These are phyloP conservation scores for Coenobita brevimanus DNA, from an alignment of 1,140 invertebrate genomes.

Conservation along the genomic window DNA sequence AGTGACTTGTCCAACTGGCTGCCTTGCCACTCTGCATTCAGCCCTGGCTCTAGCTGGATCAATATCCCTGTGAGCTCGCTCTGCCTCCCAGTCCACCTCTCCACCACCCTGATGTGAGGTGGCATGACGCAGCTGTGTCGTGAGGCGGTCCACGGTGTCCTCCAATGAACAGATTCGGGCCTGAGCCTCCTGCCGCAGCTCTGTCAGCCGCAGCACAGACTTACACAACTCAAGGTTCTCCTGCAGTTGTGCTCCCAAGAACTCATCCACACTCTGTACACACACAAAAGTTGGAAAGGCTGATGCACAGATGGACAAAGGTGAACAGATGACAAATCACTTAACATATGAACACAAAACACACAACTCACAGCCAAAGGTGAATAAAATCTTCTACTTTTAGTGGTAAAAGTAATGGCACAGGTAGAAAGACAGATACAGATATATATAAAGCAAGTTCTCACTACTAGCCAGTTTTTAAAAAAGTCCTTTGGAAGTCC, in stretches of 20 bases:
- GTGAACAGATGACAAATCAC: too few species aligned
- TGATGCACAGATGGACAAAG: too few species aligned
- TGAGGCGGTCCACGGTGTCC: constrained; percentile 14
- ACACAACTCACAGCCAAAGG: too few species aligned
- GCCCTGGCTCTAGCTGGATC: neutral
- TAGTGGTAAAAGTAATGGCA: too few species aligned
- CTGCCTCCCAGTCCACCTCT: constrained; percentile 26
- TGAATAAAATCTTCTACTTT: too few species aligned
- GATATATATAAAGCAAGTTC: too few species aligned
- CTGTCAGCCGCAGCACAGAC: constrained; percentile 29
- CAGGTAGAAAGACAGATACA: too few species aligned
- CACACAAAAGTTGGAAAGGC: too few species aligned
- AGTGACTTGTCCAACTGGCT: neutral
- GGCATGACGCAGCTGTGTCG: constrained; percentile 1
- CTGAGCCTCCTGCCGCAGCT: neutral
- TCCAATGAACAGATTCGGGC: neutral
- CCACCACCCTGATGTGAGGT: neutral
- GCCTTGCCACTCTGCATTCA: neutral
- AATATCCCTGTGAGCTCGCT: neutral
- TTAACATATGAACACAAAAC: too few species aligned
- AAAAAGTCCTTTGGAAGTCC: too few species aligned
- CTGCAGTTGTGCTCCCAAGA: constrained; percentile 5
- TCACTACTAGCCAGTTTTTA: too few species aligned
- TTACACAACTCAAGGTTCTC: constrained; percentile 29
- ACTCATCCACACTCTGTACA: constrained; percentile 24